Evolutionary conservation across 2,113 vertebrate genomes (phyloP), one percentile per base, ranked within the genome.

Genomic region (Gallinago undulata): DNA sequence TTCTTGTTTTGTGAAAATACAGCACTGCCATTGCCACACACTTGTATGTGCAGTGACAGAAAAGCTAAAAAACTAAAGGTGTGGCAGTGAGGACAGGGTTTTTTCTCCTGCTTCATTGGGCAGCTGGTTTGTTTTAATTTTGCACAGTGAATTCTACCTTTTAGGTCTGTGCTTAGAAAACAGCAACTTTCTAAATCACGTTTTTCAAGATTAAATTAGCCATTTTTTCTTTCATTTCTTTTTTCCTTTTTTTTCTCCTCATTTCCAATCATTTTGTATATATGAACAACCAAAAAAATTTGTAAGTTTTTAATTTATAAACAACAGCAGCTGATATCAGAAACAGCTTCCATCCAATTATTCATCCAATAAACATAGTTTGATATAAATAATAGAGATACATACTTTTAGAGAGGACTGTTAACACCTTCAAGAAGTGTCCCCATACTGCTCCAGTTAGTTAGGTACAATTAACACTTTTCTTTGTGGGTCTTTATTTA

Each of bases 41-140:
- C 13, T 85, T 78, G 15, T 28, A 57, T 18, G 3, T 67, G 10
- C 35, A 66, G 18, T 53, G 37, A 31, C 33, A 51, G 43, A 93
- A 91, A 51, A 6, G 0, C 1, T 63, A 22, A 75, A 63, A 24
- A 89, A 27, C 27, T 37, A 28, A 33, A 59, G 7, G 7, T 9
- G 2, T 55, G n/a, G 8, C 8, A 41, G 18, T 21, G 21, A 84
- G 11, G 18, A 76, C 2, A 11, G 7, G 1, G 0, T 33, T 64
- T 85, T 82, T 89, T 56, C 47, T 62, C 1, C 10, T 66, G 7
- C 21, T 67, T 79, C 11, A 1, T 18, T 70, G 31, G 4, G 4
- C 41, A 53, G 37, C 14, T 84, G 23, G 6, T 66, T 60, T 73
- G 9, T 55, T 77, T 73, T 77, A 64, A 48, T 70, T 80, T 87